Evolutionary conservation across 1,140 invertebrate species (phyloP).

Genomic region (Trichoplusia ni): DNA sequence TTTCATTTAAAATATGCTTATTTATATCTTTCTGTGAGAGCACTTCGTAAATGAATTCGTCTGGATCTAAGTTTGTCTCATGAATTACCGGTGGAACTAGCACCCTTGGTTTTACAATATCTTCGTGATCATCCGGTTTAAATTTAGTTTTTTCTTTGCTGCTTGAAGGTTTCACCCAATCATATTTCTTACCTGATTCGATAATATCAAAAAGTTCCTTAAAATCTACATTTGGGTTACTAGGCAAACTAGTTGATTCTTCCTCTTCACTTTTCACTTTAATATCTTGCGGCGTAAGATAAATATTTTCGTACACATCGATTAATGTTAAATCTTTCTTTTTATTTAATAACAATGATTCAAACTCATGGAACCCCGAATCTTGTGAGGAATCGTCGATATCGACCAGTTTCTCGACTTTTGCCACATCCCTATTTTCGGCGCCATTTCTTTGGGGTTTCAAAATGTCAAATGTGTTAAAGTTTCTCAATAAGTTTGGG

Average conservation of each 20-base stretch:
- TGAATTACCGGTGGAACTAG: neutral
- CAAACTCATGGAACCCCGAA: neutral
- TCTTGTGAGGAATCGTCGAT: neutral
- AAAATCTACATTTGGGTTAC: neutral
- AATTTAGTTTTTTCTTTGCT: neutral
- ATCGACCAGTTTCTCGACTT: conserved; percentile 37
- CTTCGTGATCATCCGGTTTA: neutral
- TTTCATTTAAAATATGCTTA: neutral
- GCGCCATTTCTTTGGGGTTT: conserved; percentile 37
- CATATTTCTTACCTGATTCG: neutral
- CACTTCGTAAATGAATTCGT: conserved; percentile 4
- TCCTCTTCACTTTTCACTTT: neutral
- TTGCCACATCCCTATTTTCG: conserved; percentile 6
- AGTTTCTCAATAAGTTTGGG: conserved; percentile 28
- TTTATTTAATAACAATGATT: conserved; percentile 33
- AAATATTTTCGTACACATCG: conserved; percentile 48
- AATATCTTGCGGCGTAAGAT: conserved; percentile 41
- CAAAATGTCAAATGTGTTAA: conserved; percentile 34
- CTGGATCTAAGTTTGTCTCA: neutral
- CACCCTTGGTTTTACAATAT: neutral
- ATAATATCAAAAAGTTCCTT: conserved; percentile 1
- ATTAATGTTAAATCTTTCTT: conserved; percentile 39
- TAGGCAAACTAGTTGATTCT: neutral
- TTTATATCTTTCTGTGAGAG: neutral
- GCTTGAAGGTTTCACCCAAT: neutral